Evolutionary conservation across 2,888 invertebrate genomes (phyloP).

Genomic region (Thyatira batis): DNA sequence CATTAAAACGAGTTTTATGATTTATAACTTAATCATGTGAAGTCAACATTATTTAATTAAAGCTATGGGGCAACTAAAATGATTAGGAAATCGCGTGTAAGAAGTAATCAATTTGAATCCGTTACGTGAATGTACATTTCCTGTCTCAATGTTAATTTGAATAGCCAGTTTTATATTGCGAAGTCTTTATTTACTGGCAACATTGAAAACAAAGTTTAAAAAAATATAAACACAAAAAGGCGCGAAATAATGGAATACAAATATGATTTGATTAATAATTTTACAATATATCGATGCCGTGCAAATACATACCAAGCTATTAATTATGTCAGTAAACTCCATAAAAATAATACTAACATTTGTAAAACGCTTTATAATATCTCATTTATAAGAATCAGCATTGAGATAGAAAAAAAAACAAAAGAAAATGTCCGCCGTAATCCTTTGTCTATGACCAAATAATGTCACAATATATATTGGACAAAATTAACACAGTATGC

Average conservation of each 20-base stretch:
- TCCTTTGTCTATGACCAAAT: slow-evolving; percentile 18
- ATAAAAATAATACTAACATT: no score
- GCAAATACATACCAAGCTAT: no score
- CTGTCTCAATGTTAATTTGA: neutral
- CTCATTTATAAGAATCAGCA: no score
- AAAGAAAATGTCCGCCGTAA: slow-evolving; percentile 8
- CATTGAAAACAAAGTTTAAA: no score
- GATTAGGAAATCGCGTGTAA: slow-evolving; percentile 3
- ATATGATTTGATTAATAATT: no score
- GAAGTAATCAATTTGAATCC: neutral
- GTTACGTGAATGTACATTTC: neutral
- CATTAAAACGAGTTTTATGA: neutral
- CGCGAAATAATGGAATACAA: no score
- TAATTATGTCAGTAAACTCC: no score
- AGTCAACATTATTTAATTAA: neutral
- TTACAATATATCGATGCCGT: no score
- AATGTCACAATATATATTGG: slow-evolving; percentile 12
- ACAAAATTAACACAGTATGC: slow-evolving; percentile 17
- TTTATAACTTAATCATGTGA: neutral
- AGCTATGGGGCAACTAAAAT: neutral
- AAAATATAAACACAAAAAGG: no score
- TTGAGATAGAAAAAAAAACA: no score
- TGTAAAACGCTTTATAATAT: no score
- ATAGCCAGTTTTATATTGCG: neutral
- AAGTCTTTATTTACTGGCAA: no score